Evolutionary conservation across 2,888 invertebrate genomes (phyloP), one percentile per base, ranked within the genome.

Genomic region (Hipparchia semele): DNA sequence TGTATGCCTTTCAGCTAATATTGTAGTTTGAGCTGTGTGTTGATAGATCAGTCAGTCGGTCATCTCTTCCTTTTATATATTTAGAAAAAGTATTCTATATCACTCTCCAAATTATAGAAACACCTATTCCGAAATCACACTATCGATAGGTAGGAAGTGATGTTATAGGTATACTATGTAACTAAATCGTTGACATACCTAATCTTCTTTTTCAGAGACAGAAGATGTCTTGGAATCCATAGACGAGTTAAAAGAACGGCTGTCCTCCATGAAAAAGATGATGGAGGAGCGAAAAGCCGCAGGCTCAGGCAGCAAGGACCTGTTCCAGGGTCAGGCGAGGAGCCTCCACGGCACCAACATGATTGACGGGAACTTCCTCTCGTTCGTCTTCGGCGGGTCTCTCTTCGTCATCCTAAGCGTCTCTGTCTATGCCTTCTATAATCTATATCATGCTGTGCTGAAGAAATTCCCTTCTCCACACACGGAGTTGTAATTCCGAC

Each of bases 371-470:
- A 97, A 96, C 84, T 97, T 98, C 84, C 92, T 98, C 0, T 97
- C 97, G 81, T 95, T 97, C 80, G 97, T 98, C 56, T 98, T 98
- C 82, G 97, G 96, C 1, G 96, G 96, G 0, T 97, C 97, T 1
- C 92, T 98, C 4, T 81, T 96, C 9, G 96, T 97, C 61, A 98
- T 98, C 73, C 87, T 98, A 8, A 96, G 96, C 80, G 98, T 98
- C 59, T 97, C 97, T 70, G 94, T 96, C 1, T 98, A 98, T 83
- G 98, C 98, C 0, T 98, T 98, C 86, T 97, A 97, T 81, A 97
- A 97, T 87, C 93, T 98, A 0, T 97, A 96, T 84, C 94, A 96
- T 81, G 97, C 97, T 13, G 96, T 98, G 68, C 86, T 97, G 53
- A 98, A 97, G 90, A 97, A 97, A 87, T 98, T 98, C 82, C 97